Evolutionary conservation across 2,113 vertebrate genomes (phyloP).

Genomic region (Coturnix japonica): DNA sequence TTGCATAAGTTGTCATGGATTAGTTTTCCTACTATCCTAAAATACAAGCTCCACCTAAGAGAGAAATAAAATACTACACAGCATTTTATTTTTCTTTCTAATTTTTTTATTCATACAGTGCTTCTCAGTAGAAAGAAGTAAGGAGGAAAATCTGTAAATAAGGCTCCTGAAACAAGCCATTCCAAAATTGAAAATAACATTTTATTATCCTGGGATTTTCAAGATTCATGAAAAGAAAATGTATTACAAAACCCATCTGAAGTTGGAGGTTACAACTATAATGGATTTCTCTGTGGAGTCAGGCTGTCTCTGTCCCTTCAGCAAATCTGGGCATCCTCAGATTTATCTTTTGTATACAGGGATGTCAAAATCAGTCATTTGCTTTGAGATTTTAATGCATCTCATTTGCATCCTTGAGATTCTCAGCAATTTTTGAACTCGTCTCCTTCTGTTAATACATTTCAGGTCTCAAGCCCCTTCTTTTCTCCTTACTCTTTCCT

Average conservation of each 20-base stretch:
- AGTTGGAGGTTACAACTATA: neutral
- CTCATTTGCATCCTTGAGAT: neutral
- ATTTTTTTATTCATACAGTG: neutral
- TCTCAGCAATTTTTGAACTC: neutral
- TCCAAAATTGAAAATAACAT: conserved; percentile 9
- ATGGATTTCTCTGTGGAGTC: conserved; percentile 4
- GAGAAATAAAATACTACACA: conserved; percentile 11
- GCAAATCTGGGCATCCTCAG: neutral
- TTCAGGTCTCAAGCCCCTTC: neutral
- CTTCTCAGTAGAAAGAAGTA: neutral
- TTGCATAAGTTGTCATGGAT: neutral
- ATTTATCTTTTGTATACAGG: neutral
- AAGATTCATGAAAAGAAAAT: conserved; percentile 21
- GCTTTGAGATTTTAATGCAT: neutral
- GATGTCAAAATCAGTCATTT: neutral
- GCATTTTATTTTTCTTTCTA: neutral
- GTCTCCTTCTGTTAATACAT: neutral
- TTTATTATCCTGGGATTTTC: conserved; percentile 36
- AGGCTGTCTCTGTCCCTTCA: neutral
- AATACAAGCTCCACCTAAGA: neutral
- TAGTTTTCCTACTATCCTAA: neutral
- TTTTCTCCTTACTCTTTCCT: neutral
- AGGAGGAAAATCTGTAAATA: neutral
- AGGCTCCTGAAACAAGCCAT: neutral
- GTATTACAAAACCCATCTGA: neutral